These are phyloP conservation scores for Synanthedon vespiformis DNA, from an alignment of 2,888 invertebrate genomes.

Conservation along the genomic window DNA sequence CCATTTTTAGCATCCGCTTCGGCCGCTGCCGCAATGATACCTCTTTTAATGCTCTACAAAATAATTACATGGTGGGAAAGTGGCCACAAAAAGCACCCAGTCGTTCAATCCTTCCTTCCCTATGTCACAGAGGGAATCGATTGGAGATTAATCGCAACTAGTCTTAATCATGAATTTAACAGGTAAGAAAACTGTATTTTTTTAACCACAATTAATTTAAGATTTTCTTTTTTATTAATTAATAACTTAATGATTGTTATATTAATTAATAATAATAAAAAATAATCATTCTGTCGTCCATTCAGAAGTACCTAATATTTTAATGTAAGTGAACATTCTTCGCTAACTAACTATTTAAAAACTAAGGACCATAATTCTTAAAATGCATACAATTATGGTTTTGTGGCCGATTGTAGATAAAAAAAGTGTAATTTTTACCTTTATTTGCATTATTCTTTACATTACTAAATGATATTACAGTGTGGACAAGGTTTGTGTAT, in stretches of 20 bases:
- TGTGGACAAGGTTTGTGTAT: conserved; percentile 78
- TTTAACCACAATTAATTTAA: background rate
- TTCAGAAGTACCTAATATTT: too few species aligned
- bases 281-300: too few species aligned
- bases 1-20: conserved; percentile 33
- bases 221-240: background rate
- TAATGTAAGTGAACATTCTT: too few species aligned
- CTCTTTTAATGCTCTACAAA: conserved; percentile 60
- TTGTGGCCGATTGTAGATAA: too few species aligned
- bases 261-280: too few species aligned
- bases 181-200: conserved; percentile 54
- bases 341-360: too few species aligned
- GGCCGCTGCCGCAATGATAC: conserved; percentile 60
- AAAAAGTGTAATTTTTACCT: too few species aligned
- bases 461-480: conserved; percentile 46
- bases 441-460: too few species aligned
- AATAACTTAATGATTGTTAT: background rate
- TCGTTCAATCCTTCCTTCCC: conserved; percentile 74
- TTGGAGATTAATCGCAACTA: conserved; percentile 78
- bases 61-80: conserved; percentile 77
- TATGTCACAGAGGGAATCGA: conserved; percentile 74
- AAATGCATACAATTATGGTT: too few species aligned
- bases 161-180: conserved; percentile 80
- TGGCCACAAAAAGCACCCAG: conserved; percentile 81
- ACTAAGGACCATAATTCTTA: too few species aligned